Evolutionary conservation across 2,113 vertebrate genomes (phyloP).

Genomic region (Vimba vimba): DNA sequence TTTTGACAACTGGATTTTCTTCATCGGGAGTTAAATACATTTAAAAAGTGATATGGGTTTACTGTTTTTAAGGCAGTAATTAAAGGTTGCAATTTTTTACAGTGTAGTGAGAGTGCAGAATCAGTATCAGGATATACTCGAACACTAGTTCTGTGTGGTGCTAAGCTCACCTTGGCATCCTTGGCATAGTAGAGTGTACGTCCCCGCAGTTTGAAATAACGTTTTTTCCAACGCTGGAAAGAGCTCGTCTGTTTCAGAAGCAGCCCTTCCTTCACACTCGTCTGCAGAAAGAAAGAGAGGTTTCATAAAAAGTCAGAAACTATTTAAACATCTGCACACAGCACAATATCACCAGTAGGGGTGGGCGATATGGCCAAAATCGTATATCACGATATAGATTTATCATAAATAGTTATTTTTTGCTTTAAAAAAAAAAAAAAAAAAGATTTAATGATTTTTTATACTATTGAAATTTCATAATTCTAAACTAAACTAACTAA

Average conservation of each 20-base stretch:
- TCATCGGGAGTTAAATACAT: background rate
- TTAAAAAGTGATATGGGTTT: background rate
- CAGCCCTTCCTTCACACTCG: conserved; percentile 95
- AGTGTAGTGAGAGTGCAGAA: background rate
- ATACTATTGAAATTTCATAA: no score
- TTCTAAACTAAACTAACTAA: no score
- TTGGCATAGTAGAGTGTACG: conserved; percentile 98
- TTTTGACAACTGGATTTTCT: conserved; percentile 6
- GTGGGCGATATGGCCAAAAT: no score
- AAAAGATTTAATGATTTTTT: no score
- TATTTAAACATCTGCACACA: background rate
- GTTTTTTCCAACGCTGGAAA: conserved; percentile 99
- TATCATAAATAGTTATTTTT: no score
- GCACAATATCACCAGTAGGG: background rate
- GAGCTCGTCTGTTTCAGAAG: conserved; percentile 98
- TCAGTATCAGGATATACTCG: background rate
- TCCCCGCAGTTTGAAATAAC: conserved; percentile 97
- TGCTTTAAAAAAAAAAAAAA: no score
- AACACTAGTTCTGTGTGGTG: background rate
- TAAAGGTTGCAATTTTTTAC: background rate
- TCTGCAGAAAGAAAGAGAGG: conserved; percentile 75
- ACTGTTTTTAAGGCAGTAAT: background rate
- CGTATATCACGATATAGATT: no score
- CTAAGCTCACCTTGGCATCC: conserved; percentile 90
- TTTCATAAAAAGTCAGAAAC: conserved; percentile 9